phyloP scores from a whole-genome alignment of 2,113 vertebrate genomes.

The Rhea pennata region DNA sequence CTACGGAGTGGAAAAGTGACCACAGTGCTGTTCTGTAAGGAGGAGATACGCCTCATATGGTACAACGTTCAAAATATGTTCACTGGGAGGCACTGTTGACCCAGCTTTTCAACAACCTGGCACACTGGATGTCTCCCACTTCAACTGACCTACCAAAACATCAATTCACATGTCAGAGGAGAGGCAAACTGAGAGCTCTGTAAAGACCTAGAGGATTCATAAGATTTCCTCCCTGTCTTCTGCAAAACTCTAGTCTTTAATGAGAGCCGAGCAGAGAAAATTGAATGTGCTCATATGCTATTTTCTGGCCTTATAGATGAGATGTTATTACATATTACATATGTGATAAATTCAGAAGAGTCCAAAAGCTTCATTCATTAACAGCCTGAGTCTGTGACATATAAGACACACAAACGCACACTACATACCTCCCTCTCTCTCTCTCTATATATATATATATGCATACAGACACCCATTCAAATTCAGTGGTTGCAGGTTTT shows the following conservation, averaged over 20 bases:
- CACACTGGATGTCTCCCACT: not conserved
- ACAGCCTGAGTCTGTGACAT: not conserved
- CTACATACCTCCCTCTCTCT: not conserved
- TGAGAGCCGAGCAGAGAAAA: not conserved
- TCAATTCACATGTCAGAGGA: not conserved
- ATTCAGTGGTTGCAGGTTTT: not conserved
- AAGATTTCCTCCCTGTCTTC: not conserved
- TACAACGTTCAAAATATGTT: not conserved
- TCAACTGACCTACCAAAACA: not conserved
- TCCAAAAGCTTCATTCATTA: not conserved
- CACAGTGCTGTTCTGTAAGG: not conserved
- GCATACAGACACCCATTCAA: not conserved
- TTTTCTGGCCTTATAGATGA: not conserved
- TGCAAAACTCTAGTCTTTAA: not conserved
- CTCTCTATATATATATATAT: no score
- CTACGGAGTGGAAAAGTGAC: not conserved
- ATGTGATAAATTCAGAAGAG: not conserved
- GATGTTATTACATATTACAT: not conserved
- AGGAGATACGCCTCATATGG: not conserved
- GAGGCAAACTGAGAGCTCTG: not conserved
- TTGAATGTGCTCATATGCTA: not conserved
- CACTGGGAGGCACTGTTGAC: not conserved
- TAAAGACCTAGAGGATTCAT: not conserved
- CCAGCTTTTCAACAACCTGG: not conserved
- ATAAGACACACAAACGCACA: not conserved